Evolutionary conservation across 64 coral and sea anemone species (phyloP), one percentile per base, ranked within the genome.

Genomic region (Porites lutea): DNA sequence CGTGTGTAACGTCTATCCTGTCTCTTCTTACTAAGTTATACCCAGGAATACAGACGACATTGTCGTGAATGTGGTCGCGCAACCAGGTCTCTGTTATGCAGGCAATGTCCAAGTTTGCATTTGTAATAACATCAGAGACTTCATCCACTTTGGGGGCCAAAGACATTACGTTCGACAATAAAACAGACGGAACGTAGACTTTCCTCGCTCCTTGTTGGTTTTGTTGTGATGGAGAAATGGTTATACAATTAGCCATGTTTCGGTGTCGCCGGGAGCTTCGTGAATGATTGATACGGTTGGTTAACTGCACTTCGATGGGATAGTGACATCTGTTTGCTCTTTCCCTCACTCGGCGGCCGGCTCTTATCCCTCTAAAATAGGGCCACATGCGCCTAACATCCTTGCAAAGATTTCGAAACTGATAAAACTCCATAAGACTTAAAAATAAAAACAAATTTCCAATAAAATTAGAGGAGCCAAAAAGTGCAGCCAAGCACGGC

Each of bases 21-120:
- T 37, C 85, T 72, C 85, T 49, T 18, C 89, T 20, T 5, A 58
- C 89, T 18, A 91, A 13, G 55, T 71, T 83, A 83, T 57, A 91
- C 23, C 59, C 55, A 44, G 90, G 66, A 84, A 92, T 85, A 61
- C 52, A 57, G 23, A 92, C 48, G 14, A 92, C 69, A 16, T 74
- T 74, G 67, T 92, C 79, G 47, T 46, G 58, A 58, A 92, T 85
- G 13, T 48, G 60, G 43, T 83, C 68, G 27, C 90, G 23, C 71
- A 92, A 85, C 90, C 90, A 92, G 70, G 79, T 85, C n/a, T 92
- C 81, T 21, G 90, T 86, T 43, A 83, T 92, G 57, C 65, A 92
- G 13, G 81, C 78, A 59, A 92, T 71, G 81, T 92, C 69, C 15
- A 76, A 61, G 2, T 60, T 67, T 47, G 47, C 64, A 60, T 47